Evolutionary conservation across 2,888 invertebrate species (phyloP), one percentile per base, ranked within the genome.

Genomic region (Myopa tessellatipennis): DNA sequence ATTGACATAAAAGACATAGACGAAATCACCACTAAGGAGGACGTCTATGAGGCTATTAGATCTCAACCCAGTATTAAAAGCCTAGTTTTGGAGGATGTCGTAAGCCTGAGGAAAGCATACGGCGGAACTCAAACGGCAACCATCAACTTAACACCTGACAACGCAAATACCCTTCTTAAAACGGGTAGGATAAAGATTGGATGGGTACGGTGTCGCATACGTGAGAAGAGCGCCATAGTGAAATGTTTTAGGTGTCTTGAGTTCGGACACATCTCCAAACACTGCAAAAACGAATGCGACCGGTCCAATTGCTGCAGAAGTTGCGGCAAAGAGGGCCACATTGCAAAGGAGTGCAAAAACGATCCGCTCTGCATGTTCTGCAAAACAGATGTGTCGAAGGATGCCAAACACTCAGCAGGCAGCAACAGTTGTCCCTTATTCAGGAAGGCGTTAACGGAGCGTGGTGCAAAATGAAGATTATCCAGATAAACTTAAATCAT

Each of bases 111-210:
- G 5, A 69, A 40, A 40, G 26, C 69, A 36, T 69, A 69, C n/a
- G 69, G 69, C 45, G 69, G 69, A 18, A 69, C 69, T 10, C 69
- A 69, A 69, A 69, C 69, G 10, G 69, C 1, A 26, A 26, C n/a
- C 61, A 61, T 61, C 4, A 61, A 26, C 8, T 2, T 61, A 4
- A n/a, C 8, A 26, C 4, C 61, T 26, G 26, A 61, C 4, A 26
- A 7, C n/a, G 61, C 61, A 26, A 10, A 61, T 4, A 26, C 7
- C 4, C 61, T 61, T 8, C 4, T 61, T 7, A 26, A 61, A 8
- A 7, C 26, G 3, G 61, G 61, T 2, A 61, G n/a, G n/a, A 61
- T 61, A 18, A 61, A 26, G 4, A 61, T 61, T 26, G 18, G 61
- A 4, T 61, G 61, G n/a, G 14, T 61, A 5, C 14, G 18, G 4